Conservation (phyloP, 2,797 vertebrate genomes). For the Huso huso region DNA sequence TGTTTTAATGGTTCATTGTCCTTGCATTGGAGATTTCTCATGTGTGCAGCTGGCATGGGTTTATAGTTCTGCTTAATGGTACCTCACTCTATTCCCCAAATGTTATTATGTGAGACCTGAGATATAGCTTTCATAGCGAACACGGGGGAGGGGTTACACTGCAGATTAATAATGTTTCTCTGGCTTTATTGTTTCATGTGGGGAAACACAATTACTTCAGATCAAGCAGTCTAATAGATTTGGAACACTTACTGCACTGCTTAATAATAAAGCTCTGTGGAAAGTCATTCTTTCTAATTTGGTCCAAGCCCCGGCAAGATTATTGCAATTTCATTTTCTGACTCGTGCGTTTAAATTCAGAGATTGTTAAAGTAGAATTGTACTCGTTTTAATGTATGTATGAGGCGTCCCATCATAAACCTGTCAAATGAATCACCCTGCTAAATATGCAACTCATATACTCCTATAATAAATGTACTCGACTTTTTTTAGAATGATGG, state of each 20-base stretch:
- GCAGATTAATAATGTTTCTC: slow-evolving; percentile 58
- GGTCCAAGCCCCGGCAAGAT: slow-evolving; percentile 24
- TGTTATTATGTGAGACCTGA: slow-evolving; percentile 40
- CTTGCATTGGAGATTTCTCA: no score
- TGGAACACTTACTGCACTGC: slow-evolving; percentile 49
- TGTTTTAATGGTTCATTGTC: no score
- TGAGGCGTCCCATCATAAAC: slow-evolving; percentile 15
- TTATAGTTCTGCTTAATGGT: neutral
- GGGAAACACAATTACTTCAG: slow-evolving; percentile 57
- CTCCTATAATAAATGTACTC: slow-evolving; percentile 7
- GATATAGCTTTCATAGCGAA: slow-evolving; percentile 36
- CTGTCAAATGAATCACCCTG: slow-evolving; percentile 20
- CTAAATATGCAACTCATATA: neutral
- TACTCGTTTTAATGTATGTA: slow-evolving; percentile 32
- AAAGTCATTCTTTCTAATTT: slow-evolving; percentile 64
- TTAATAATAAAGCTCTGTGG: slow-evolving; percentile 61
- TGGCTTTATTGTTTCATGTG: slow-evolving; percentile 57
- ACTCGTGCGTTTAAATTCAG: slow-evolving; percentile 27
- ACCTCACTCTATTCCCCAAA: slow-evolving; percentile 34
- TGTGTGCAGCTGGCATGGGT: no score
- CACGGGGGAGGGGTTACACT: slow-evolving; percentile 59
- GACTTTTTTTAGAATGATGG: slow-evolving; percentile 10
- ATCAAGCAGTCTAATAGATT: slow-evolving; percentile 53
- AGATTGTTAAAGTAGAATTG: slow-evolving; percentile 46
- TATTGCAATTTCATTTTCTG: slow-evolving; percentile 9